Conservation (phyloP, 2,888 invertebrate genomes). For the Neocrepidodera transversa region DNA sequence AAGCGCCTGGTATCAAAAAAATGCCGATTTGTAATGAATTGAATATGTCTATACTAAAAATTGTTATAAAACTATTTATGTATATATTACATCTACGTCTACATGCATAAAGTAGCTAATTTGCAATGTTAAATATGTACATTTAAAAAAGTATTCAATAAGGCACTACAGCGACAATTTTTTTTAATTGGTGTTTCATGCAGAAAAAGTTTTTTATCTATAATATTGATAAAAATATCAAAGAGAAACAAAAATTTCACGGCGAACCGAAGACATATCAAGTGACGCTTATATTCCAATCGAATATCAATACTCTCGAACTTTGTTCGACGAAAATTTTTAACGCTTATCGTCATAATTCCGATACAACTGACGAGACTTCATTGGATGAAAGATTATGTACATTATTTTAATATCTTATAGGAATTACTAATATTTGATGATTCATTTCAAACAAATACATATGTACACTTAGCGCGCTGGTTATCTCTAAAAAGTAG, state of each 20-base stretch:
- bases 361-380: constrained; percentile 4
- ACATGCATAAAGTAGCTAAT: too few species aligned
- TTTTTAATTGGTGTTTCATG: background rate
- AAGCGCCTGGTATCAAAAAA: background rate
- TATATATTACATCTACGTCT: too few species aligned
- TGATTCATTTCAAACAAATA: constrained; percentile 14
- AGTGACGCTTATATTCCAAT: background rate
- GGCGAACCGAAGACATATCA: too few species aligned
- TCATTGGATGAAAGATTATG: constrained; percentile 20
- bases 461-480: constrained; percentile 16
- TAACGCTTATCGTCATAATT: background rate
- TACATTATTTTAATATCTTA: constrained; percentile 25
- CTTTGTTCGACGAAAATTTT: constrained; percentile 19
- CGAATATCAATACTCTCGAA: constrained; percentile 9
- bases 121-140: background rate
- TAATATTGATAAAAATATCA: too few species aligned
- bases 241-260: too few species aligned
- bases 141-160: background rate
- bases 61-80: too few species aligned
- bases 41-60: too few species aligned
- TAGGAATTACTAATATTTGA: constrained; percentile 13
- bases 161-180: background rate
- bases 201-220: too few species aligned
- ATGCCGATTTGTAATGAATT: too few species aligned
- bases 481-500: background rate